Evolutionary conservation across 2,888 invertebrate genomes (phyloP).

Genomic region (Synanthedon formicaeformis): DNA sequence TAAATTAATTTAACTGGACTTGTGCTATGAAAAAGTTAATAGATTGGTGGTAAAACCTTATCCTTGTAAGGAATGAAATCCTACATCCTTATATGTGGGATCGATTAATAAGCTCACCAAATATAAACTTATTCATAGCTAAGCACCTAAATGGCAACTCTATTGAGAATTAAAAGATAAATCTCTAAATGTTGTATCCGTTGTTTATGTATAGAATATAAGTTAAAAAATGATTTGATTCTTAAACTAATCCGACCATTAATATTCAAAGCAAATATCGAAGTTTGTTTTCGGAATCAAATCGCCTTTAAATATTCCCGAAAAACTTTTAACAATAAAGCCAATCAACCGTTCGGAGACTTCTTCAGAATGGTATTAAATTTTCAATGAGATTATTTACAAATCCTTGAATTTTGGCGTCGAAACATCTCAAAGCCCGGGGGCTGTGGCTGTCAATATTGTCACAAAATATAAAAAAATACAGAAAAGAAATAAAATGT

Average conservation of each 20-base stretch:
- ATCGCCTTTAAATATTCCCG: slow-evolving; percentile 24
- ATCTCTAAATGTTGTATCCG: no score
- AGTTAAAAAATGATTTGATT: no score
- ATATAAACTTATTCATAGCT: no score
- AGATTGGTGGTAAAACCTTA: no score
- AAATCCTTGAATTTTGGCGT: slow-evolving; percentile 42
- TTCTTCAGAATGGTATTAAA: slow-evolving; percentile 50
- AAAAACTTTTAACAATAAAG: slow-evolving; percentile 54
- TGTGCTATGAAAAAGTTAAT: no score
- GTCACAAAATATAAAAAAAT: slow-evolving; percentile 54
- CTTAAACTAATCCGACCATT: neutral
- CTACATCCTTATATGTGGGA: no score
- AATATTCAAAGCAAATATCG: slow-evolving; percentile 1
- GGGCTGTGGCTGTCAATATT: slow-evolving; percentile 65
- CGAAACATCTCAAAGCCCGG: slow-evolving; percentile 21
- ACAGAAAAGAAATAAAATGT: slow-evolving; percentile 21
- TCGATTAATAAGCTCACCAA: no score
- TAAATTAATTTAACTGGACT: no score
- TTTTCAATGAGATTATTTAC: slow-evolving; percentile 68
- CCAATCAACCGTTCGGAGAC: slow-evolving; percentile 48
- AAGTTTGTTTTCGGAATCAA: slow-evolving; percentile 38
- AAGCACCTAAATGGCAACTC: no score
- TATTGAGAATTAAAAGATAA: no score
- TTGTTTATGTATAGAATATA: no score
- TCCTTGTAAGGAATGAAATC: no score